Evolutionary conservation across 2,797 vertebrate genomes (phyloP).

Genomic region (Cossypha caffra): DNA sequence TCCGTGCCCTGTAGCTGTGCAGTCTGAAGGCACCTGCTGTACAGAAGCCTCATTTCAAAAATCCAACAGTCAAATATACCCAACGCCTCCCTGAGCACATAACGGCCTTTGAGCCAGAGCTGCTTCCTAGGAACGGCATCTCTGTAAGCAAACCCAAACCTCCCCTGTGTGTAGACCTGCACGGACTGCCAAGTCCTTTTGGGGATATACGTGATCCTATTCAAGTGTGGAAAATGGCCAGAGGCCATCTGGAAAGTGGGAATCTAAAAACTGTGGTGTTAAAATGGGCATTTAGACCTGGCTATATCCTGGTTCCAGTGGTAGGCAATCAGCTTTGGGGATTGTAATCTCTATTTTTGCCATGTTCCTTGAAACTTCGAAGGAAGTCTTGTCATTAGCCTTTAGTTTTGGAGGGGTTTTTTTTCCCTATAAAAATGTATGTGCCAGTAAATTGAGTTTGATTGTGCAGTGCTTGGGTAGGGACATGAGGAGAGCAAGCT

Average conservation of each 20-base stretch:
- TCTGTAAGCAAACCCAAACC: not conserved
- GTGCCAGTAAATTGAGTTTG: not conserved
- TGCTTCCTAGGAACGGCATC: not conserved
- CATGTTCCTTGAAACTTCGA: not conserved
- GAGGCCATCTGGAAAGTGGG: not conserved
- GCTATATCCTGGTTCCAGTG: not conserved
- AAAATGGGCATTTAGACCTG: not conserved
- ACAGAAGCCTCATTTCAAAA: not conserved
- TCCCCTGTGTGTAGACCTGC: not conserved
- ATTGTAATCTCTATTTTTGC: not conserved
- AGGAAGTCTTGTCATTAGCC: not conserved
- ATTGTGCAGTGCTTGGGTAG: not conserved
- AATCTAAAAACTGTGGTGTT: not conserved
- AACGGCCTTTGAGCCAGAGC: not conserved
- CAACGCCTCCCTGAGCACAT: not conserved
- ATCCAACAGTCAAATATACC: not conserved
- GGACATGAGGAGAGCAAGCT: not conserved
- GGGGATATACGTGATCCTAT: accelerated
- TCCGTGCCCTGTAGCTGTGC: not conserved
- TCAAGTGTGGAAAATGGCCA: not conserved
- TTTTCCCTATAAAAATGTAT: not conserved
- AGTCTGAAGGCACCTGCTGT: not conserved
- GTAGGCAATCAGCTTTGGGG: not conserved
- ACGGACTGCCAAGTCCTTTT: not conserved
- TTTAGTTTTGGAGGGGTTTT: not conserved